Percentiles rank a stretch among this genome's conserved stretches.
phyloP scores from a whole-genome alignment of 2,888 invertebrate species.

The Meliscaeva auricollis region DNA sequence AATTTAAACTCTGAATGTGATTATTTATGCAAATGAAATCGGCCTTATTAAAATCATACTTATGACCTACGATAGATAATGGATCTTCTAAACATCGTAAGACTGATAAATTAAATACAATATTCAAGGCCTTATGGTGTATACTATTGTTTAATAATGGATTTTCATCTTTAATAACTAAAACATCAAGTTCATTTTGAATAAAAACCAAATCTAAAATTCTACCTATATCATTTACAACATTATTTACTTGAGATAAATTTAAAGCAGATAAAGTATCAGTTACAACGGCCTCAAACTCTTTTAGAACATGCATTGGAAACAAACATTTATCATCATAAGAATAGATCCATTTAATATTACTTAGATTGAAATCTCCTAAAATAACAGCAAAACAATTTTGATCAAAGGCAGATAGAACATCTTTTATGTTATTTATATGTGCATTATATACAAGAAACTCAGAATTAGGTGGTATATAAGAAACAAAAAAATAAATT shows the following conservation, averaged over 20 bases:
- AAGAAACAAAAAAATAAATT: too few species aligned
- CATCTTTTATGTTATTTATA: too few species aligned
- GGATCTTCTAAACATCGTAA: background rate
- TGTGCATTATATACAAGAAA: too few species aligned
- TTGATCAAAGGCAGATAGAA: too few species aligned
- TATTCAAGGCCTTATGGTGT: constrained; percentile 6
- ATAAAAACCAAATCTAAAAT: constrained; percentile 19
- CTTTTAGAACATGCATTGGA: background rate
- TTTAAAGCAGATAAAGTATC: constrained; percentile 11
- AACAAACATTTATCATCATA: constrained; percentile 18
- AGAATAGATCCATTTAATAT: background rate
- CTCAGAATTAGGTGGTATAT: too few species aligned
- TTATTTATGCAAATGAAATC: constrained; percentile 9
- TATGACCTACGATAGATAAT: background rate
- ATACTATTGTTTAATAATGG: constrained; percentile 23
- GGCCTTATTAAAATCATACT: background rate
- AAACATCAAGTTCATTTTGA: constrained; percentile 1
- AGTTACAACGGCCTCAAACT: background rate
- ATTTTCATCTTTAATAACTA: constrained; percentile 7
- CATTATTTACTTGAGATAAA: constrained; percentile 1
- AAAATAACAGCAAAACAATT: too few species aligned
- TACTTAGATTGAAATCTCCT: background rate
- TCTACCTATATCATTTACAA: constrained; percentile 1
- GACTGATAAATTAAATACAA: background rate
- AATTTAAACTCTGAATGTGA: background rate